A percentile compares a stretch with the other conserved stretches of the same genome.
These are phyloP conservation scores for Antheraea pernyi DNA, from an alignment of 1,140 invertebrate genomes.

Conservation along the genomic window DNA sequence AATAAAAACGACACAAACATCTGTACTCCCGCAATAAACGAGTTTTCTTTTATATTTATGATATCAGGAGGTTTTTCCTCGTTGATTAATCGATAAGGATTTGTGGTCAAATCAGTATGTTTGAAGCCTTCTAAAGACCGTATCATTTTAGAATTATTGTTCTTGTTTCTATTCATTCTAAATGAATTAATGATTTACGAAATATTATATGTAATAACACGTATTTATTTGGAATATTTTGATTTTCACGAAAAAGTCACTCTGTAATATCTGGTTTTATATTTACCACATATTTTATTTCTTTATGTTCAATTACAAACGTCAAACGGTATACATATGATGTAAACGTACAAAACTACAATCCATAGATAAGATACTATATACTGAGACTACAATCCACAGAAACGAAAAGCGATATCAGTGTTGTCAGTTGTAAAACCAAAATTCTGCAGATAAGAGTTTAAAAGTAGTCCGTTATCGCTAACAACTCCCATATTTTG, in stretches of 20 bases:
- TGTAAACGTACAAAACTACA: no score
- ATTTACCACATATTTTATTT: background rate
- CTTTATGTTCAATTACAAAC: no score
- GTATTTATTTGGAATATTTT: background rate
- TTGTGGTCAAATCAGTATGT: slow-evolving; percentile 45
- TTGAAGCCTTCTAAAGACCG: slow-evolving; percentile 35
- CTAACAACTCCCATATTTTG: no score
- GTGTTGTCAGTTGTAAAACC: no score
- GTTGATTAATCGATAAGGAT: slow-evolving; percentile 53
- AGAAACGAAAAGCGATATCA: no score
- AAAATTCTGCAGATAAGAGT: no score
- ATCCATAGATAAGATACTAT: no score
- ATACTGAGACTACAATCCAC: no score
- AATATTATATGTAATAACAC: background rate
- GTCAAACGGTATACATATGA: no score
- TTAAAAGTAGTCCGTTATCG: no score
- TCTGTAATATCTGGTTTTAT: background rate
- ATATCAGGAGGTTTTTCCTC: slow-evolving; percentile 65
- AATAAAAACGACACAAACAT: slow-evolving; percentile 94
- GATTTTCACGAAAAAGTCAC: background rate
- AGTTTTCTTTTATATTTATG: slow-evolving; percentile 64
- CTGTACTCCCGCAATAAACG: slow-evolving; percentile 86
- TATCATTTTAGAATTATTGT: slow-evolving; percentile 51
- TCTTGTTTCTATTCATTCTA: slow-evolving; percentile 68
- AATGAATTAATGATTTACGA: background rate